Percentiles rank a stretch among this genome's conserved stretches.
Conservation (phyloP, 1,140 invertebrate species). For the Apis mellifera region DNA sequence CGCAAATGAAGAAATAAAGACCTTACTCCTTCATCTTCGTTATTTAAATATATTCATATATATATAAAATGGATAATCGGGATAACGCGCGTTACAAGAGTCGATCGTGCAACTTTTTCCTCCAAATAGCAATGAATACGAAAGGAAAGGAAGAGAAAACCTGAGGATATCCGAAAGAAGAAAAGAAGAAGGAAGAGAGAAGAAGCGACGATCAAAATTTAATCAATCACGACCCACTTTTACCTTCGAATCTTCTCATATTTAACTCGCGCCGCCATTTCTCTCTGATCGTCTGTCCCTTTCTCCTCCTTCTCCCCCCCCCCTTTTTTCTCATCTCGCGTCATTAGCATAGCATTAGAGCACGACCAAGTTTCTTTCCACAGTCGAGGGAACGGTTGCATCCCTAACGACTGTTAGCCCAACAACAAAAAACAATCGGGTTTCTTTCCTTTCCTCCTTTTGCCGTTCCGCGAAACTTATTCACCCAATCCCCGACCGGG, state of each 20-base stretch:
- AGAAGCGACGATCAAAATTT: not conserved
- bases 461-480: not conserved
- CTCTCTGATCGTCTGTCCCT: not conserved
- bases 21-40: too few species aligned
- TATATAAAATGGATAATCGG: too few species aligned
- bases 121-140: too few species aligned
- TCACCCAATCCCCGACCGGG: not conserved
- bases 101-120: too few species aligned
- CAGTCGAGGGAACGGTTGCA: slow-evolving; percentile 6
- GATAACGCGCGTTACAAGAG: too few species aligned
- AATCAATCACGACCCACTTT: not conserved
- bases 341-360: slow-evolving; percentile 47
- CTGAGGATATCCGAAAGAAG: not conserved
- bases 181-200: too few species aligned
- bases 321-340: slow-evolving; percentile 1
- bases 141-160: not conserved
- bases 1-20: too few species aligned
- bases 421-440: slow-evolving; percentile 5
- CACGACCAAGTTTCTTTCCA: slow-evolving; percentile 29
- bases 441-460: not conserved
- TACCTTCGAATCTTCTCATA: not conserved
- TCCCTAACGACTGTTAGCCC: slow-evolving; percentile 30
- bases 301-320: too few species aligned
- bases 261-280: not conserved
- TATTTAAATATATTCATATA: too few species aligned